phyloP scores from a whole-genome alignment of 1,140 invertebrate genomes.

The Solenopsis invicta region DNA sequence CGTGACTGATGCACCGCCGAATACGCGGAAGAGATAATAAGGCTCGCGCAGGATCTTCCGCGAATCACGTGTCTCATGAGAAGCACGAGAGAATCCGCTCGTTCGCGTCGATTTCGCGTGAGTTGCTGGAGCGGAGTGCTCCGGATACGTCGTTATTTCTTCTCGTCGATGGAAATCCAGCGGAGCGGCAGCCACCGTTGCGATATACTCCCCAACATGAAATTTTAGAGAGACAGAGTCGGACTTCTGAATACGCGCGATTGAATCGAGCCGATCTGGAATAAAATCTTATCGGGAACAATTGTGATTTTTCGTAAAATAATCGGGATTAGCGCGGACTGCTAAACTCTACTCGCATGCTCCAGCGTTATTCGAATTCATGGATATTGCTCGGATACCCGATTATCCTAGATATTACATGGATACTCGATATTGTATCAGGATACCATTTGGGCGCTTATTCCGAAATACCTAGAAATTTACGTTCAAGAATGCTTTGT shows the following conservation, averaged over 20 bases:
- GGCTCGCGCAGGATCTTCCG: constrained; percentile 41
- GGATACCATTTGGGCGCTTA: neutral
- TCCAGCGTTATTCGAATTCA: neutral
- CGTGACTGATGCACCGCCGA: constrained; percentile 60
- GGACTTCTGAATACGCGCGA: neutral
- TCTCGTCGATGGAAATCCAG: constrained; percentile 33
- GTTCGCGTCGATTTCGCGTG: constrained; percentile 31
- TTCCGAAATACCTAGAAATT: neutral
- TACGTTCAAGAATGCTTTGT: neutral
- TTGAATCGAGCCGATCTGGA: neutral
- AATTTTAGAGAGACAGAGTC: neutral
- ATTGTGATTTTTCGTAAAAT: constrained; percentile 3
- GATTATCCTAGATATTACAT: constrained; percentile 3
- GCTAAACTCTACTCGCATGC: neutral
- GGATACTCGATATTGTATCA: constrained; percentile 5
- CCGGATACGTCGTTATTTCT: neutral
- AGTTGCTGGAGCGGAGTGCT: constrained; percentile 11
- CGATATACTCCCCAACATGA: neutral
- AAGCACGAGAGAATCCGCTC: neutral
- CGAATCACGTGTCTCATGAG: constrained; percentile 48
- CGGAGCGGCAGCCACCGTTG: neutral
- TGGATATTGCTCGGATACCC: neutral
- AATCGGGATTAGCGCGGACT: neutral
- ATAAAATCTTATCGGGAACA: neutral
- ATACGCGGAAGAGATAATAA: constrained; percentile 60